These are phyloP conservation scores for Olivierus martensii DNA, from an alignment of 1,140 invertebrate species.

Conservation along the genomic window DNA sequence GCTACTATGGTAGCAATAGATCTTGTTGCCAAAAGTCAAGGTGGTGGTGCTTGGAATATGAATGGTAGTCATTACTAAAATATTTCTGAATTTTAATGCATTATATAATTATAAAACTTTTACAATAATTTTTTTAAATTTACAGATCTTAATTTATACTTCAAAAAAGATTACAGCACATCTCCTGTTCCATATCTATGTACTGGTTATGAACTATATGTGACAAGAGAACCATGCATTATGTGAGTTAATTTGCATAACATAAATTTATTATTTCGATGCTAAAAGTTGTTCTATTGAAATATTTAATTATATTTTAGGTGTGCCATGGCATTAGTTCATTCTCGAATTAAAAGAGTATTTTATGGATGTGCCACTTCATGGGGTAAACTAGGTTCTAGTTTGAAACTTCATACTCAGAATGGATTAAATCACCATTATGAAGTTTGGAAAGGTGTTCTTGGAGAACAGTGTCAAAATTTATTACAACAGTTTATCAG, in stretches of 20 bases:
- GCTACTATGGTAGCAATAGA: constrained; percentile 73
- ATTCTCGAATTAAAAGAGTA: constrained; percentile 63
- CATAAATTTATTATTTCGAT: constrained; percentile 1
- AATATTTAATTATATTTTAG: constrained; percentile 16
- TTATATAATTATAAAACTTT: neutral
- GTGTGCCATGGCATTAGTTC: constrained; percentile 81
- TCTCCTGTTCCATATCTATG: constrained; percentile 18
- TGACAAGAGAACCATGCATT: constrained; percentile 71
- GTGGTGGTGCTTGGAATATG: constrained; percentile 54
- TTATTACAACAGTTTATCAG: neutral
- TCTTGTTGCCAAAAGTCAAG: constrained; percentile 62
- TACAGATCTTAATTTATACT: neutral
- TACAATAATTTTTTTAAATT: neutral
- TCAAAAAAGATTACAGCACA: constrained; percentile 1
- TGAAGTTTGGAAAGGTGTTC: constrained; percentile 49
- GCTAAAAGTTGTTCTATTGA: neutral
- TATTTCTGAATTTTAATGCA: neutral
- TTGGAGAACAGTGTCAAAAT: constrained; percentile 9
- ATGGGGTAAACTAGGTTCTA: constrained; percentile 54
- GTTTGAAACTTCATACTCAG: constrained; percentile 57
- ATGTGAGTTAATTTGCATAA: constrained; percentile 51
- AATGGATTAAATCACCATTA: constrained; percentile 80
- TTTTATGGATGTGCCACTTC: constrained; percentile 52
- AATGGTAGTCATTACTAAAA: neutral
- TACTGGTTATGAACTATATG: constrained; percentile 59